Evolutionary conservation across 1,140 invertebrate species (phyloP).

Genomic region (Trachelipus rathkii): DNA sequence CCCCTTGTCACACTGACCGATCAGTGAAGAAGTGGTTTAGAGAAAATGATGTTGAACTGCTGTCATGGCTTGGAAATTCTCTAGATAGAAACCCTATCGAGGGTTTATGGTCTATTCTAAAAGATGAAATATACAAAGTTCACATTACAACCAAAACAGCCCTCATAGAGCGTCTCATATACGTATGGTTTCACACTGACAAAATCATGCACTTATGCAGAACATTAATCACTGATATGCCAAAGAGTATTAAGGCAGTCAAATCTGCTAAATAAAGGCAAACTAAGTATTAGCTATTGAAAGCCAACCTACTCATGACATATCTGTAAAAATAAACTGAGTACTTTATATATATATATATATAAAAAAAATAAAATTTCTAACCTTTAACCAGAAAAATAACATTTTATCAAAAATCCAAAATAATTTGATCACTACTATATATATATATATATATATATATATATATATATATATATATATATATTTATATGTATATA

Average conservation of each 20-base stretch:
- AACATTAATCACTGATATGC: not conserved
- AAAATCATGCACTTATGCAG: not conserved
- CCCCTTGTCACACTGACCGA: not conserved
- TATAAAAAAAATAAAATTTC: not conserved
- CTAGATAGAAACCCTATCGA: not conserved
- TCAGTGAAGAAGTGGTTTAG: not conserved
- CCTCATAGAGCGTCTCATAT: conserved; percentile 14
- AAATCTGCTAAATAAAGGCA: not conserved
- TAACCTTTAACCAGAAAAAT: not conserved
- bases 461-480: not conserved
- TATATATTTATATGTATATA: too few relatives aligned
- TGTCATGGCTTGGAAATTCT: not conserved
- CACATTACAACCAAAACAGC: not conserved
- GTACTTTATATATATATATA: too few relatives aligned
- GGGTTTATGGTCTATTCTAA: not conserved
- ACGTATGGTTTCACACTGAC: not conserved
- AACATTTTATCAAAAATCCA: not conserved
- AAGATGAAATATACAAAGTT: not conserved
- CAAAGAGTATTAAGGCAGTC: not conserved
- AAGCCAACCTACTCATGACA: conserved; percentile 7
- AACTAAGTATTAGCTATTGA: not conserved
- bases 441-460: not conserved
- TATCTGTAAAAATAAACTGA: conserved; percentile 13
- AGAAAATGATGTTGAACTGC: too few relatives aligned
- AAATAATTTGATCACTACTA: too few relatives aligned